Evolutionary conservation across 2,888 invertebrate genomes (phyloP).

Genomic region (Suillia variegata): DNA sequence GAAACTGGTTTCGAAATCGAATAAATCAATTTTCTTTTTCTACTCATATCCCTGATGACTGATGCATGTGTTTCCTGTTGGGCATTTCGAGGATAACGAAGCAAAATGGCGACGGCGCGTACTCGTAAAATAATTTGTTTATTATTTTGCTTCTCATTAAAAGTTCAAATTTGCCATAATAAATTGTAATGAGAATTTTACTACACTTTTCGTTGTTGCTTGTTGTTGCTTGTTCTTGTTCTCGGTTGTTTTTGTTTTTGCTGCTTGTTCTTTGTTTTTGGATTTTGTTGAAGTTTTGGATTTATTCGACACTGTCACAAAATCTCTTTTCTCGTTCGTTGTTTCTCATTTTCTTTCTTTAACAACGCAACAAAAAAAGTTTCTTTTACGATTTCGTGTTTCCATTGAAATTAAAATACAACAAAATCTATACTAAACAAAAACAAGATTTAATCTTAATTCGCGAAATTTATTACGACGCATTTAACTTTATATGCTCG

Average conservation of each 20-base stretch:
- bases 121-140: conserved; percentile 47
- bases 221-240: not conserved
- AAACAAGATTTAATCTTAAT: too few relatives aligned
- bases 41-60: too few relatives aligned
- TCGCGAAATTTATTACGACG: too few relatives aligned
- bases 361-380: not conserved
- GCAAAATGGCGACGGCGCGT: conserved; percentile 9
- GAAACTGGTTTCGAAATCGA: too few relatives aligned
- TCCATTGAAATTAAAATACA: too few relatives aligned
- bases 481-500: too few relatives aligned
- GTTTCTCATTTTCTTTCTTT: not conserved
- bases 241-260: not conserved
- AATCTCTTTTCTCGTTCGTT: too few relatives aligned
- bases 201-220: not conserved
- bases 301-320: not conserved
- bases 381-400: not conserved
- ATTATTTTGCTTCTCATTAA: conserved; percentile 41
- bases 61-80: too few relatives aligned
- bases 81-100: too few relatives aligned
- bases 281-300: not conserved
- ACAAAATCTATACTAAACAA: too few relatives aligned
- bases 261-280: not conserved
- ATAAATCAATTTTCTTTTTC: too few relatives aligned
- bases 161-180: conserved; percentile 43
- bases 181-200: conserved; percentile 31